These are phyloP conservation scores for Hydractinia symbiolongicarpus DNA, from an alignment of 30 jellyfish, hydroid and myxozoan species.

Conservation along the genomic window DNA sequence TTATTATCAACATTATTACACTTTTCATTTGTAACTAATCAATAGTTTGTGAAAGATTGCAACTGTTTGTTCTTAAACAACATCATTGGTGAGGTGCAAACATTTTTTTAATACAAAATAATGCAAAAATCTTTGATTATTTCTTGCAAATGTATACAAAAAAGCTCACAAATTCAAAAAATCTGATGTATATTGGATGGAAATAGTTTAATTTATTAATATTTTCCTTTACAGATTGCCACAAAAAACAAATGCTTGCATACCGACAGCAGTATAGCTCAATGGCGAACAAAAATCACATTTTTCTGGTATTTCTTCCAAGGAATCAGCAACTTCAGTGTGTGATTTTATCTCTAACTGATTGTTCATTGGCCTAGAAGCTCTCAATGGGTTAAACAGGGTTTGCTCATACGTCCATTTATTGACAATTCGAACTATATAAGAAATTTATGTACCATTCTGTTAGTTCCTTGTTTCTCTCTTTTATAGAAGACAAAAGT, in stretches of 20 bases:
- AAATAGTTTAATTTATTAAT: too few species aligned
- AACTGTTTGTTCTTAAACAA: too few species aligned
- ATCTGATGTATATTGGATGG: too few species aligned
- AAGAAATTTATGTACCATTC: background rate
- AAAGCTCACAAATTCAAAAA: too few species aligned
- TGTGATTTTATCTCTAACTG: slow-evolving; percentile 4
- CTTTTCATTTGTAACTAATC: too few species aligned
- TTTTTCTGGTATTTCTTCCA: slow-evolving; percentile 24
- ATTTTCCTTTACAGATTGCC: too few species aligned
- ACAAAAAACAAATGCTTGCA: background rate
- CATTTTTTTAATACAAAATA: too few species aligned
- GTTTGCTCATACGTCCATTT: slow-evolving; percentile 40
- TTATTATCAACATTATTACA: too few species aligned
- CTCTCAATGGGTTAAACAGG: slow-evolving; percentile 23
- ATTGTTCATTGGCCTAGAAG: slow-evolving; percentile 35
- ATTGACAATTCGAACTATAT: slow-evolving; percentile 25
- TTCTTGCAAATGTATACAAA: too few species aligned
- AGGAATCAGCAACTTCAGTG: slow-evolving; percentile 25
- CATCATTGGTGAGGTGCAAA: too few species aligned
- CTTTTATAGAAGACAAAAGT: background rate
- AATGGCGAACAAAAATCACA: slow-evolving; percentile 35
- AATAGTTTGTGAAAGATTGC: too few species aligned
- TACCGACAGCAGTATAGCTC: slow-evolving; percentile 36
- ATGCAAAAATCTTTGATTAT: too few species aligned
- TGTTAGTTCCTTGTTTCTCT: background rate